Evolutionary conservation across 2,113 vertebrate species (phyloP).

Genomic region (Bubo bubo): DNA sequence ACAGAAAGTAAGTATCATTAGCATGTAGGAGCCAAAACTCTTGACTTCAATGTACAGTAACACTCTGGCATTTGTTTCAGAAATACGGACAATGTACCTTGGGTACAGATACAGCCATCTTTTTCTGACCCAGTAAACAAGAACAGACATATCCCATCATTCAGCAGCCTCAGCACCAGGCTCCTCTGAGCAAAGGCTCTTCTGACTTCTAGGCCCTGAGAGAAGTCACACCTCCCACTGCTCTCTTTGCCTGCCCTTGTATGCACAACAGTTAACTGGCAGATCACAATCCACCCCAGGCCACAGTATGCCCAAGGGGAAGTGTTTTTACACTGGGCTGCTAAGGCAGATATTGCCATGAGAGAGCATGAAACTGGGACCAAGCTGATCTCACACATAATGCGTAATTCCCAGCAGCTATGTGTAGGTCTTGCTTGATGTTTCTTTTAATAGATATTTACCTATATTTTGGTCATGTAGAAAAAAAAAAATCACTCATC

Average conservation of each 20-base stretch:
- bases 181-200: background rate
- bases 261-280: background rate
- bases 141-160: background rate
- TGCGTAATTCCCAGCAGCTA: background rate
- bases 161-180: fast-evolving
- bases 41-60: background rate
- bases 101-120: background rate
- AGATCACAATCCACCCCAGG: background rate
- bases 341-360: background rate
- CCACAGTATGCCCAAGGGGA: background rate
- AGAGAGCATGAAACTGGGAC: fast-evolving
- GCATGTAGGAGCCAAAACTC: background rate
- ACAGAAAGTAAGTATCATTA: background rate
- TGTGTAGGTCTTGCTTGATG: background rate
- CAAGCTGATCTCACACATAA: background rate
- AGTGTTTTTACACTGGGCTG: background rate
- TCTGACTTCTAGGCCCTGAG: background rate
- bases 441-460: background rate
- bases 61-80: background rate
- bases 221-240: background rate
- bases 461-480: background rate
- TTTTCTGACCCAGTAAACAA: background rate
- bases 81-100: background rate
- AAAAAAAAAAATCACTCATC: background rate
- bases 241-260: background rate